Base-by-base conservation (phyloP, 2,888 invertebrate species). In the Cylindroiulus punctatus region DNA sequence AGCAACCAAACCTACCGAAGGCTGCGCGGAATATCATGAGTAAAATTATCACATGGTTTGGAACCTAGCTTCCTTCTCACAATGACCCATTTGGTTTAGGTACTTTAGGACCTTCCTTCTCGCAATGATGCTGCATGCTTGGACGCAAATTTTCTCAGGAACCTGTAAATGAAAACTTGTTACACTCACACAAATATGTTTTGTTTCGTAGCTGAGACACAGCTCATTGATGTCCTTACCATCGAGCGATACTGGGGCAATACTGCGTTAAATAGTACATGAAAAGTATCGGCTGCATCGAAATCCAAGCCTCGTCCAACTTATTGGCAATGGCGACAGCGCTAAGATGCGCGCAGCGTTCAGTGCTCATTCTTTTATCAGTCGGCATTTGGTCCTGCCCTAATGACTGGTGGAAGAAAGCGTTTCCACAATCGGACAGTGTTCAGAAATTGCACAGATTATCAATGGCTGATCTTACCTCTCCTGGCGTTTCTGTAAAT, bases 221-320 rank as follows among this genome's bases (percentile, higher is more conserved):
- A 4, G 81, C 81, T 81, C 22, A 14, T 22, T 32, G 17, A 85
- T 44, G 10, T 22, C n/a, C 85, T 91, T 88, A 90, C 90, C 89
- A 88, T 85, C 87, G 88, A 22, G 87, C 88, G 12, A 89, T 81
- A 19, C 89, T 90, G 0, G 94, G 94, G 88, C 93, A 93, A 89
- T 94, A 94, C 17, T 93, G 92, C n/a, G 91, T 90, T 2, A 93
- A 88, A 90, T 95, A 95, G 1, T 92, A 90, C 52, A 94, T 88
- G 0, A 92, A 90, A 81, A 95, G 92, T 0, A 94, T 90, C 0
- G 95, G 95, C 87, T 94, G 94, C 4, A 92, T 88, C 0, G 93
- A 93, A 88, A 95, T 94, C 96, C 96, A 96, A 0, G 93, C 93
- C 90, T 95, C 94, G 89, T 91, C 91, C 87, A 93, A 88, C 86